Percentiles rank a stretch among this genome's conserved stretches.
Evolutionary conservation across 2,888 invertebrate genomes (phyloP).

Genomic region (Amaurobius ferox): DNA sequence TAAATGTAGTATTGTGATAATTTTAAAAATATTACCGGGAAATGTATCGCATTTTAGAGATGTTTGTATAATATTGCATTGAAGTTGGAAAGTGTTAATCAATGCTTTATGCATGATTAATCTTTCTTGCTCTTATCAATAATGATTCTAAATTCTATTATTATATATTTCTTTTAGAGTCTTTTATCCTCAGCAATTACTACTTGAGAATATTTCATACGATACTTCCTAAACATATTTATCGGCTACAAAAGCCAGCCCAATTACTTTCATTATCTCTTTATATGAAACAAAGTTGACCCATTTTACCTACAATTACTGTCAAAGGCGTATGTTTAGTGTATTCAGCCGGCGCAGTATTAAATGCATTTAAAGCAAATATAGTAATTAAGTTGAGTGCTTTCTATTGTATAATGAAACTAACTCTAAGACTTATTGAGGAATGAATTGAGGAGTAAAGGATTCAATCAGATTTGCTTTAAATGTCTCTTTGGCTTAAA

Average conservation of each 20-base stretch:
- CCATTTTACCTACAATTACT: not conserved
- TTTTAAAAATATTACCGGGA: too few species aligned
- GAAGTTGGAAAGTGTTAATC: too few species aligned
- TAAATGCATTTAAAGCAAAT: not conserved
- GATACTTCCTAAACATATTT: not conserved
- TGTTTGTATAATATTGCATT: too few species aligned
- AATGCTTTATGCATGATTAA: too few species aligned
- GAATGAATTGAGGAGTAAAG: not conserved
- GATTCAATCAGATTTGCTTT: too few species aligned
- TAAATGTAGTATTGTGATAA: too few species aligned
- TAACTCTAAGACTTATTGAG: not conserved
- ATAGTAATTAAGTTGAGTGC: not conserved
- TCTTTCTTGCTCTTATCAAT: too few species aligned
- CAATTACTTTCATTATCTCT: conserved; percentile 3
- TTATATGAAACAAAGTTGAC: not conserved
- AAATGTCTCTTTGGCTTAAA: too few species aligned
- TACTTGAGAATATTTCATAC: not conserved
- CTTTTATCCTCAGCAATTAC: too few species aligned
- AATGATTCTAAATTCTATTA: too few species aligned
- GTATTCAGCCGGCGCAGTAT: not conserved
- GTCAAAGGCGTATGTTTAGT: not conserved
- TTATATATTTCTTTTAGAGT: too few species aligned
- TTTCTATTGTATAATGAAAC: not conserved
- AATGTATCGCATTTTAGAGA: too few species aligned
- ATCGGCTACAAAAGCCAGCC: not conserved